Percentiles rank a stretch among this genome's conserved stretches.
Conservation (phyloP, 2,888 invertebrate species). For the Drosophila quasianomalipes region DNA sequence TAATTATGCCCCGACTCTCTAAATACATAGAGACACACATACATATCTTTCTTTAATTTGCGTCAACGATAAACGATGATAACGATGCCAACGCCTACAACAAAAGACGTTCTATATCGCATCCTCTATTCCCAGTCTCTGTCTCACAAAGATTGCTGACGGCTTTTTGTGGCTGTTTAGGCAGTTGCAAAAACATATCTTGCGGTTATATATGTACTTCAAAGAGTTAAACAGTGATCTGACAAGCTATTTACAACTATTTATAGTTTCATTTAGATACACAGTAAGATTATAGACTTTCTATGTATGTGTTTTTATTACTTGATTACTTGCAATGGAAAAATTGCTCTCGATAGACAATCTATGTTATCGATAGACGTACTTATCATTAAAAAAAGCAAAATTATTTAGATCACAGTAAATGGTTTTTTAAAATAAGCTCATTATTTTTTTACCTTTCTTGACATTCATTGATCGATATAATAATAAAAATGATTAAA, state of each 20-base stretch:
- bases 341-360: not conserved
- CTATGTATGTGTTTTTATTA: not conserved
- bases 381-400: not conserved
- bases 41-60: constrained; percentile 67
- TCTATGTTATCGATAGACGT: not conserved
- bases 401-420: not conserved
- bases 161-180: constrained; percentile 6
- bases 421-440: not conserved
- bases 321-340: not conserved
- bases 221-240: not conserved
- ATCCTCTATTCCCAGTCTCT: not conserved
- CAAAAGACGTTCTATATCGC: constrained; percentile 5
- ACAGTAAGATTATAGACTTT: not conserved
- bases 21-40: constrained; percentile 46
- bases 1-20: constrained; percentile 77
- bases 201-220: not conserved
- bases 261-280: not conserved
- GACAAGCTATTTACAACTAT: not conserved
- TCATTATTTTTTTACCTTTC: not conserved
- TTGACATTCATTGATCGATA: not conserved
- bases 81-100: constrained; percentile 12
- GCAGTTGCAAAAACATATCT: not conserved
- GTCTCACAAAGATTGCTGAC: constrained; percentile 12
- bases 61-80: constrained; percentile 63
- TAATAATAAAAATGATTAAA: not conserved